Conservation (phyloP, 30 jellyfish, hydroid and myxozoan species). For the Mastigias papua region DNA sequence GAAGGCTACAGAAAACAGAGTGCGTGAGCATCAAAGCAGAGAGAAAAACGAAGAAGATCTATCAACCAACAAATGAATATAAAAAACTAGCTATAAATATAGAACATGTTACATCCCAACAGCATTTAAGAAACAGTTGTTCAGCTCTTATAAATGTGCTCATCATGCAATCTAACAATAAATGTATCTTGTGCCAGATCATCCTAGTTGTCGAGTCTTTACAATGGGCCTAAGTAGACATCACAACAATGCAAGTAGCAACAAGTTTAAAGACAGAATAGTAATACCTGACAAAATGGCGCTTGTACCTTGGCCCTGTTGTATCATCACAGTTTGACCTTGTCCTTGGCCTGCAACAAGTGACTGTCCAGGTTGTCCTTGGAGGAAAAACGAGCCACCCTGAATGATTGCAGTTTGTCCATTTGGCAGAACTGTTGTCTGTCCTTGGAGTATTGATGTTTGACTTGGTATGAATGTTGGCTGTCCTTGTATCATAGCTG, state of each 20-base stretch:
- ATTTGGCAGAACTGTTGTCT: slow-evolving; percentile 88
- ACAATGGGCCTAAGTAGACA: neutral
- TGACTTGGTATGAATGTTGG: slow-evolving; percentile 97
- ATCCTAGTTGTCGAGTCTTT: no score
- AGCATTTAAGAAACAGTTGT: no score
- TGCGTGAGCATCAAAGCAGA: no score
- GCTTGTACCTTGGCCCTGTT: slow-evolving; percentile 76
- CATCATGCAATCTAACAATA: no score
- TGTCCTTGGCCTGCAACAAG: slow-evolving; percentile 92
- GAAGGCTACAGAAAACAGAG: no score
- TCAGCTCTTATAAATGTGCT: no score
- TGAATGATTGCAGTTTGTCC: slow-evolving; percentile 98
- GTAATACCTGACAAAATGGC: slow-evolving; percentile 58
- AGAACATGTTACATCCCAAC: no score
- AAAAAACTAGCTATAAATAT: no score
- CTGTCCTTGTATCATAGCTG: slow-evolving; percentile 97
- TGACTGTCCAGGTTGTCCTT: slow-evolving; percentile 98
- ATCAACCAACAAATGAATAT: no score
- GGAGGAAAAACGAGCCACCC: slow-evolving; percentile 95
- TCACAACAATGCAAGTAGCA: neutral
- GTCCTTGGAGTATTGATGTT: slow-evolving; percentile 93
- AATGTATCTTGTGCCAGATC: no score
- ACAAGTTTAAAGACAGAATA: neutral
- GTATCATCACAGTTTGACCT: slow-evolving; percentile 98
- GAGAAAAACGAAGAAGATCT: no score